Evolutionary conservation across 30 jellyfish, hydroid and myxozoan genomes (phyloP).

Genomic region (Turritopsis dohrnii): DNA sequence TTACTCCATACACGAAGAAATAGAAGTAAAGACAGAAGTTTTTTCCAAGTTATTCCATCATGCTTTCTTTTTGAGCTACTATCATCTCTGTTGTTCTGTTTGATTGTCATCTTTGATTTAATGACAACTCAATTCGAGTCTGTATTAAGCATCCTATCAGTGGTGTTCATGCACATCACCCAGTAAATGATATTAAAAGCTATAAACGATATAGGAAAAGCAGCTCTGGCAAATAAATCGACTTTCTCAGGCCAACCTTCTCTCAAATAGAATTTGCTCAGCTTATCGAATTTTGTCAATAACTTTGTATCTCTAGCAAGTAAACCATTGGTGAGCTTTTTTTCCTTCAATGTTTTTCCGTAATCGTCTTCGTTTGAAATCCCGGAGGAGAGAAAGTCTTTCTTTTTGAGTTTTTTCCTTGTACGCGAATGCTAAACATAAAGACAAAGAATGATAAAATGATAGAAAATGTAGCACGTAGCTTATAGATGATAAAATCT

Average conservation of each 20-base stretch:
- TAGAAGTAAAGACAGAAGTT: too few species aligned
- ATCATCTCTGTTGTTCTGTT: too few species aligned
- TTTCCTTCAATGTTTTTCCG: background rate
- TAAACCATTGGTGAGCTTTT: background rate
- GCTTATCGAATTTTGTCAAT: conserved; percentile 13
- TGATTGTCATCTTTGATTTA: too few species aligned
- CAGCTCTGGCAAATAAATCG: conserved; percentile 57
- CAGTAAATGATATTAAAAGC: conserved; percentile 55
- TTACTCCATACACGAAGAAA: too few species aligned
- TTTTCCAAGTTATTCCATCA: too few species aligned
- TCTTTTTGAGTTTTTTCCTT: background rate
- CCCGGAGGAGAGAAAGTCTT: background rate
- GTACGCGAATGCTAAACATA: background rate
- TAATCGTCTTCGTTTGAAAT: background rate
- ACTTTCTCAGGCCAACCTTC: conserved; percentile 75
- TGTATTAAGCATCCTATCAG: conserved; percentile 24
- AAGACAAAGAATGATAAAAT: background rate
- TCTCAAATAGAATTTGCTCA: conserved; percentile 44
- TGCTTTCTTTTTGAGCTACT: too few species aligned
- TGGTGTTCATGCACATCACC: conserved; percentile 38
- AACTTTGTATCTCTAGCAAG: background rate
- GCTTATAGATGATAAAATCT: too few species aligned
- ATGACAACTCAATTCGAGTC: background rate
- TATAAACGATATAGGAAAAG: conserved; percentile 60
- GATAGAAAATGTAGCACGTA: too few species aligned